Evolutionary conservation across 2,113 vertebrate genomes (phyloP).

Genomic region (Gracilinanus agilis): DNA sequence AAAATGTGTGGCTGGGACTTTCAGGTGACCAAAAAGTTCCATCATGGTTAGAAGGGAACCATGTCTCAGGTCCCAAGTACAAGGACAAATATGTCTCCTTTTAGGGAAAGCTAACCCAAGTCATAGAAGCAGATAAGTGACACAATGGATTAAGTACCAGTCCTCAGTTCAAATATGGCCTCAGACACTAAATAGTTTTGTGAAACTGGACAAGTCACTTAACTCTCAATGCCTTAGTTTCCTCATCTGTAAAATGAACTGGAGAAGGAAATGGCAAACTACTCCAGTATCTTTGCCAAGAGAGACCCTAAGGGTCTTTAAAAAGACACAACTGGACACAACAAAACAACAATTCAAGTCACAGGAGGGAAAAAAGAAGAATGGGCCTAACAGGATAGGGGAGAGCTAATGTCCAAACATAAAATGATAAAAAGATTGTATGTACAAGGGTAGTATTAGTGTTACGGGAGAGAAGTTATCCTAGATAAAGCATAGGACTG

Average conservation of each 20-base stretch:
- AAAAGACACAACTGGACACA: neutral
- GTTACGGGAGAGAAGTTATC: neutral
- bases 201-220: neutral
- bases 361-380: neutral
- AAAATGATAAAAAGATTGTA: neutral
- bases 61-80: neutral
- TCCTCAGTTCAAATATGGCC: neutral
- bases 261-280: neutral
- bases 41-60: neutral
- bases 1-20: neutral
- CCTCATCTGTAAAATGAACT: neutral
- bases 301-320: neutral
- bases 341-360: neutral
- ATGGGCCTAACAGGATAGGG: neutral
- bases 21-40: neutral
- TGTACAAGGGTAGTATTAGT: neutral
- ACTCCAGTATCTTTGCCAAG: neutral
- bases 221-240: neutral
- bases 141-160: neutral
- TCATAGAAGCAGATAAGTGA: no score
- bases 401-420: neutral
- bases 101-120: neutral
- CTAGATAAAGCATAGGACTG: neutral
- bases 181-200: neutral
- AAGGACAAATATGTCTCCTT: neutral